Base-by-base conservation (phyloP, 2,113 vertebrate genomes). In the Rutilus rutilus region DNA sequence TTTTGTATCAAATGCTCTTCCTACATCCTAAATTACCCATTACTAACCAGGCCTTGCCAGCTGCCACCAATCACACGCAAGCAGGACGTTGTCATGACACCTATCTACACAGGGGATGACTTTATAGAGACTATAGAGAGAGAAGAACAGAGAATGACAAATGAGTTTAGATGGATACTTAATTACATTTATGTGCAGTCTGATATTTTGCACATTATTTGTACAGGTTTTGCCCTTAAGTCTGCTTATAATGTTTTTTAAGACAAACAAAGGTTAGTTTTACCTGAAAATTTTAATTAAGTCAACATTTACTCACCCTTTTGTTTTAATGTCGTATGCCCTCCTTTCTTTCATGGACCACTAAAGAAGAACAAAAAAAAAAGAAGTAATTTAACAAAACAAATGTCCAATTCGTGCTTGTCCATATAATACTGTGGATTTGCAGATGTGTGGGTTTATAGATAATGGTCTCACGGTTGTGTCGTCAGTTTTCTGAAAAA, bases 51-150 rank as follows among this genome's bases (percentile, higher is more conserved):
- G 91, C 90, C 89, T 91, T 89, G 90, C 91, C 92, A 94, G 90
- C 92, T 94, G 93, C 90, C 86, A 92, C 93, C 92, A 92, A 93
- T 93, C 91, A 90, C 87, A 85, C 73, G 0, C 45, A 69, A 88
- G 83, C 9, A 76, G 76, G 88, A 82, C 30, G 83, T 91, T 89
- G 84, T 89, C 86, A 85, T 90, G 88, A 88, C 15, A 86, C 82
- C 89, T 23, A 33, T 86, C 75, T 11, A 87, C 0, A 71, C 88
- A 54, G 50, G 39, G 75, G 81, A 67, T 17, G 12, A 73, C 25
- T 71, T 12, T 57, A 39, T 30, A 33, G 47, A 71, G 12, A 59
- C 21, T 39, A 27, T 1, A 82, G 6, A 47, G 17, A 59, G 17
- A 25, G 3, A 21, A 42, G 14, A 39, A 23, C 10, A 14, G 39